Percentiles rank a stretch among this genome's conserved stretches.
These are phyloP conservation scores for Varroa destructor DNA, from an alignment of 1,140 invertebrate genomes.

Conservation along the genomic window DNA sequence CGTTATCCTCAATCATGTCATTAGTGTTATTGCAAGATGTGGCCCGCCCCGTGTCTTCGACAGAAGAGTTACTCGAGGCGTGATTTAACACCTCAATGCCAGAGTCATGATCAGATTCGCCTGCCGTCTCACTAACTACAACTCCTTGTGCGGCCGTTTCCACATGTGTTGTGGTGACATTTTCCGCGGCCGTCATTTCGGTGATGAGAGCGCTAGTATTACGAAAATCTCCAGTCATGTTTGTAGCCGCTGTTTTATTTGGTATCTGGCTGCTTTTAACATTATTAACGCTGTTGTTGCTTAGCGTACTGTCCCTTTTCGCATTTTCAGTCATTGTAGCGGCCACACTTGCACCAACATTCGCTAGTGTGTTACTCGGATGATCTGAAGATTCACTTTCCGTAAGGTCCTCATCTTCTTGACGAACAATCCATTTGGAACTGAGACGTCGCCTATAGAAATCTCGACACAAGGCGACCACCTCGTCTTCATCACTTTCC, in stretches of 20 bases:
- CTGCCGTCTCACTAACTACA: neutral
- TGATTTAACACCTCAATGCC: slow-evolving; percentile 17
- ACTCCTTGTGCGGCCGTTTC: too few relatives aligned
- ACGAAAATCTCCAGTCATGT: too few relatives aligned
- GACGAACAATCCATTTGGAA: slow-evolving; percentile 13
- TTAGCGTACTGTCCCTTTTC: too few relatives aligned
- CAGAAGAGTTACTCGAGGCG: slow-evolving; percentile 12
- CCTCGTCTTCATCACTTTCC: slow-evolving; percentile 23
- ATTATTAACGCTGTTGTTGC: too few relatives aligned
- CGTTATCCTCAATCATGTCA: neutral
- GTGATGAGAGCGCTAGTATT: too few relatives aligned
- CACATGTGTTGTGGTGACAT: neutral
- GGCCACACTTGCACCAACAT: too few relatives aligned
- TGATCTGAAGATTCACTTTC: slow-evolving; percentile 18
- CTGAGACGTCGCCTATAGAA: slow-evolving; percentile 22
- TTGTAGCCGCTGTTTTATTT: too few relatives aligned
- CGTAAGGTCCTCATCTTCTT: slow-evolving; percentile 3
- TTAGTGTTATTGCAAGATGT: neutral
- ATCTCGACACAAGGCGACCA: slow-evolving; percentile 18
- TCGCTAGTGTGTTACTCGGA: neutral
- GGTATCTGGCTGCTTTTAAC: too few relatives aligned
- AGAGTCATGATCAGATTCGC: slow-evolving; percentile 25
- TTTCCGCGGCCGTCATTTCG: neutral
- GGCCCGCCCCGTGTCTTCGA: slow-evolving; percentile 3
- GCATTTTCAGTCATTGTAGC: too few relatives aligned